These are phyloP conservation scores for Lepidurus apus DNA, from an alignment of 1,140 invertebrate genomes.

Conservation along the genomic window DNA sequence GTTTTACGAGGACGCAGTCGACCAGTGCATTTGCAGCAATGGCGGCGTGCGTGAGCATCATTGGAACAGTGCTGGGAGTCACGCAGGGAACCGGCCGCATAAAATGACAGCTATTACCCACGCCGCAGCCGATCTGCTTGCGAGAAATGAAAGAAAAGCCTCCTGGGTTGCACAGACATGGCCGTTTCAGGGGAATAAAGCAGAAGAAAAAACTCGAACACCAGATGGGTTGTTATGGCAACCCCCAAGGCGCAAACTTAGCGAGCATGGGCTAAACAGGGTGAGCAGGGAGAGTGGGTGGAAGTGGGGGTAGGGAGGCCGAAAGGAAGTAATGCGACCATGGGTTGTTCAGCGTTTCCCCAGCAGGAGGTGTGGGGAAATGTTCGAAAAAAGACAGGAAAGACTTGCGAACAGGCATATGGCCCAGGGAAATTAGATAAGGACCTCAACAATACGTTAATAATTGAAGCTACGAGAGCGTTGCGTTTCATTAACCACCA, in stretches of 20 bases:
- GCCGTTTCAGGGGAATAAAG: background rate
- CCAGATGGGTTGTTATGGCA: conserved; percentile 21
- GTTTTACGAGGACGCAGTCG: background rate
- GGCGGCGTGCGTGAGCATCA: conserved; percentile 12
- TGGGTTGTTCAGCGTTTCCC: background rate
- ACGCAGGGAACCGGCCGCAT: background rate
- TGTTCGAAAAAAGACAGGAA: background rate
- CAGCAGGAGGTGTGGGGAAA: conserved; percentile 8
- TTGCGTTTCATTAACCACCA: background rate
- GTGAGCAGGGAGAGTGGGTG: too few relatives aligned
- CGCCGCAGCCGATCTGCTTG: background rate
- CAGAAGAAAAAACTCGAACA: background rate
- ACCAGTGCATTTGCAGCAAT: conserved; percentile 13
- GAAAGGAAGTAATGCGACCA: background rate
- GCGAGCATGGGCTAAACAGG: too few relatives aligned
- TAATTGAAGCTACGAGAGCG: background rate
- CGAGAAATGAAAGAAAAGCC: conserved; percentile 10
- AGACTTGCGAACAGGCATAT: background rate
- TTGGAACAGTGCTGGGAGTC: background rate
- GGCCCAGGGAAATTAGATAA: background rate
- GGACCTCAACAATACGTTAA: background rate
- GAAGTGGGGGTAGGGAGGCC: background rate
- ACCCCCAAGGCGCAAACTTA: background rate
- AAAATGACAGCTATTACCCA: background rate
- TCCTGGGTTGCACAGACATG: background rate